Evolutionary conservation across 53 echinoderm and acorn worm genomes (phyloP), one percentile per base, ranked within the genome.

Genomic region (Hippasteria phrygiana): DNA sequence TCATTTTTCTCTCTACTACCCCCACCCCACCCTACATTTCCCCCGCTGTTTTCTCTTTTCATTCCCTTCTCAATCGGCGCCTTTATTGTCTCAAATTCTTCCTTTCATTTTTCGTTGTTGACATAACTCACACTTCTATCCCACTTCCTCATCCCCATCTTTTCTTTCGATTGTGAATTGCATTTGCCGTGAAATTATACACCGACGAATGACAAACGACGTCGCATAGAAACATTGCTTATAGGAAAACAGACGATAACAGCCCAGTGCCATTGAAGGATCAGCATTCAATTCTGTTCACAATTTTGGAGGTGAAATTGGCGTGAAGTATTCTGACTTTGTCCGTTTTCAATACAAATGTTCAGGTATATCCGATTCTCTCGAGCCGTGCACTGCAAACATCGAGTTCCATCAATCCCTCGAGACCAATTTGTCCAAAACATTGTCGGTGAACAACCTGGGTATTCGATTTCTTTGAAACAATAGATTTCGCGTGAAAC

Each of bases 161-260:
- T 73, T 3, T 43, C 24, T 43, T 26, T 43, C n/a, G 22, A 16
- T 35, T 67, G 34, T 11, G 36, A 67, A 35, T 14, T 18, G 18
- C 69, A 67, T 67, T 36, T 26, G 36, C 13, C 69, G 69, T 67
- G 69, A 67, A 67, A 67, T 67, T 67, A 35, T 33, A 67, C 33
- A 33, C 69, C 35, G 5, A 27, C 29, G 65, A 31, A 3, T 22
- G 26, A 22, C 2, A 11, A 33, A 9, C 11, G 11, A 67, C 34
- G 1, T 67, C 37, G 3, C 69, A 10, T 48, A 48, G 1, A 8
- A 10, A 67, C 69, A 35, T 36, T 31, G 69, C 22, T 26, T 3
- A 67, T 48, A 48, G 48, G 14, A 13, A 67, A 67, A 67, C n/a
- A 67, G 22, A 67, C 69, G 35, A 16, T 36, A 24, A 22, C 20